A percentile compares a stretch with the other conserved stretches of the same genome.
These are phyloP conservation scores for Ctenosaura bakeri DNA, from an alignment of 2,797 vertebrate species.

Conservation along the genomic window DNA sequence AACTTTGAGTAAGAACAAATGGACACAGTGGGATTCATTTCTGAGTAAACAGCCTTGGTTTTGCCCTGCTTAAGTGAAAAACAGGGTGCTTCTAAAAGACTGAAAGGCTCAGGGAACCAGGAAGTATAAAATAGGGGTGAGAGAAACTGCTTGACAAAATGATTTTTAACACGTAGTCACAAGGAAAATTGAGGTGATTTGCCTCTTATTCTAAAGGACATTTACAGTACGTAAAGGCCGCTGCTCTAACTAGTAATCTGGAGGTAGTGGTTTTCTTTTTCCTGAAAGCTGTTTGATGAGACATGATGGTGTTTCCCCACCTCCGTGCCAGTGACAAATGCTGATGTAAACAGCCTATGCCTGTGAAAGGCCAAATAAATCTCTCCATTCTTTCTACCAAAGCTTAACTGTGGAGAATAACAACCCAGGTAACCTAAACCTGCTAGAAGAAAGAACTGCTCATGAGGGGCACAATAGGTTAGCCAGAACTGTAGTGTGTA, in stretches of 20 bases:
- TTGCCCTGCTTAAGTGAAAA: background rate
- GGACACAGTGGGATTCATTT: background rate
- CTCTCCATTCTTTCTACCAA: conserved; percentile 60
- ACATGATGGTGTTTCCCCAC: conserved; percentile 79
- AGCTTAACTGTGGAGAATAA: conserved; percentile 44
- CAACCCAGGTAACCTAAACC: conserved; percentile 55
- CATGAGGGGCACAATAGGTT: background rate
- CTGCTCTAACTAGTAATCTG: conserved; percentile 30
- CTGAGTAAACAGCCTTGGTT: background rate
- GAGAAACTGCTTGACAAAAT: background rate
- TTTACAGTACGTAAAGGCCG: conserved; percentile 9
- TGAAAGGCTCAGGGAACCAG: background rate
- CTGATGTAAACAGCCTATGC: conserved; percentile 73
- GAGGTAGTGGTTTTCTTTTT: conserved; percentile 68
- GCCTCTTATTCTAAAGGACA: conserved; percentile 6
- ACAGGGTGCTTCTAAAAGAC: background rate
- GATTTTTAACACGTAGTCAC: too few species aligned
- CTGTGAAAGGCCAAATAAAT: conserved; percentile 62
- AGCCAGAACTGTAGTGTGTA: too few species aligned
- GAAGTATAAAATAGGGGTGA: background rate
- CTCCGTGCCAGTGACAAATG: conserved; percentile 72
- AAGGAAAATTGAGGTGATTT: conserved; percentile 7
- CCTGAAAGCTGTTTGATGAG: conserved; percentile 70
- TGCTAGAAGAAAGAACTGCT: background rate
- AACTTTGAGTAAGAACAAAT: too few species aligned